phyloP scores from a whole-genome alignment of 2,113 vertebrate genomes.

The Casuarius casuarius region DNA sequence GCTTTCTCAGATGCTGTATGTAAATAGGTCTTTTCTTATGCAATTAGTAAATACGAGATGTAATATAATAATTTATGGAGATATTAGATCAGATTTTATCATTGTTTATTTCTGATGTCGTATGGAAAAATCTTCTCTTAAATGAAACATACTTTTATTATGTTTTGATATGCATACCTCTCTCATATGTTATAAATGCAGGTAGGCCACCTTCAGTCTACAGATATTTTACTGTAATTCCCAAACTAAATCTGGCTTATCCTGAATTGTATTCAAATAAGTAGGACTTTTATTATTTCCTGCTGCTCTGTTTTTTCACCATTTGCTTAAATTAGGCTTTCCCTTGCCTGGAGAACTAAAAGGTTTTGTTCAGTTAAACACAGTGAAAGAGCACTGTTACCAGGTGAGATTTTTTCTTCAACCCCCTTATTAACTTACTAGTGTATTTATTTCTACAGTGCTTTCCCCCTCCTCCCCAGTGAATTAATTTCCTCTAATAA shows the following conservation, averaged over 20 bases:
- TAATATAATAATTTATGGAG: neutral
- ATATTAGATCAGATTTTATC: neutral
- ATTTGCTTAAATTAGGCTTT: neutral
- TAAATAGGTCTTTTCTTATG: neutral
- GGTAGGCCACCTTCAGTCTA: neutral
- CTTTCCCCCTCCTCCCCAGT: neutral
- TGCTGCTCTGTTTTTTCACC: neutral
- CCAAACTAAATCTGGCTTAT: neutral
- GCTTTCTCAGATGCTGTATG: neutral
- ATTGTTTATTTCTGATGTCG: neutral
- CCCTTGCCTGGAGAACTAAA: neutral
- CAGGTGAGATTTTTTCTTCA: neutral
- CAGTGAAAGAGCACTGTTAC: neutral
- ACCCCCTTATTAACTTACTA: neutral
- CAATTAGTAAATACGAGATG: neutral
- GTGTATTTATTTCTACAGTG: neutral
- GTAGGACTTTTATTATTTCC: neutral
- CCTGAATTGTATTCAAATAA: neutral
- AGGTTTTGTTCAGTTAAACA: neutral
- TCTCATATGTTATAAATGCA: neutral
- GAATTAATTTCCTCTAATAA: constrained; percentile 13
- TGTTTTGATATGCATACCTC: neutral
- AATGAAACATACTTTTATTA: neutral
- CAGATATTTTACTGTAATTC: neutral
- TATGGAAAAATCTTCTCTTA: neutral